Conservation (phyloP, 2,888 invertebrate genomes). For the Tricholauxania praeusta region DNA sequence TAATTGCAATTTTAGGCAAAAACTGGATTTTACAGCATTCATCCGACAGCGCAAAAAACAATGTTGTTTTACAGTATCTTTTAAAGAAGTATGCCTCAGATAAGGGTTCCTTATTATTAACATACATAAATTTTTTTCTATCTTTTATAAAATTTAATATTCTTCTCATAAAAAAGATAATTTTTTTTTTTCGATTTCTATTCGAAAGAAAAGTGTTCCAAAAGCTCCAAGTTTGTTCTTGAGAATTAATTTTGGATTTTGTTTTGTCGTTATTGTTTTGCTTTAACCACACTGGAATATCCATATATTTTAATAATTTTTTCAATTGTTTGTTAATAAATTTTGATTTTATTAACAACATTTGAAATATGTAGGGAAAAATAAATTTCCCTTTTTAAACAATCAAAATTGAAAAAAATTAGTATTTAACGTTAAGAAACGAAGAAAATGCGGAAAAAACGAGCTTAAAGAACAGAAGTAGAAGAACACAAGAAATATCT, state of each 20-base stretch:
- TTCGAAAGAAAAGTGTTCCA: conserved; percentile 11
- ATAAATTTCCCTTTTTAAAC: background rate
- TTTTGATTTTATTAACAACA: conserved; percentile 6
- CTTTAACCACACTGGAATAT: too few relatives aligned
- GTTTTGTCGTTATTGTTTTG: conserved; percentile 2
- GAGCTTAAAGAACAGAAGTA: conserved; percentile 39
- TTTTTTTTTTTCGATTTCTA: conserved; percentile 30
- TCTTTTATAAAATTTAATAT: conserved; percentile 32
- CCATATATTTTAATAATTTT: background rate
- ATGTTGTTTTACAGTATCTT: conserved; percentile 90
- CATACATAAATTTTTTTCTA: conserved; percentile 42
- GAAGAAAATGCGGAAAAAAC: background rate
- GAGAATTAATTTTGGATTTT: conserved; percentile 14
- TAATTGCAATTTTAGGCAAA: conserved; percentile 77
- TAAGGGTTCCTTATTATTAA: conserved; percentile 51
- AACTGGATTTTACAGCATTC: conserved; percentile 97
- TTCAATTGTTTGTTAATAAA: conserved; percentile 27
- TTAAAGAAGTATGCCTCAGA: conserved; percentile 80
- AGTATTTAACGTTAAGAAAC: background rate
- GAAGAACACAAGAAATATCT: conserved; percentile 61
- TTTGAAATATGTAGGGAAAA: conserved; percentile 21
- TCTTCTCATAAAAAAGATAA: conserved; percentile 5
- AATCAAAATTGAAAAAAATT: conserved; percentile 17
- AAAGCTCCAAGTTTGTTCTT: conserved; percentile 1
- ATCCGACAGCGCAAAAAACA: conserved; percentile 82